Evolutionary conservation across 2,888 invertebrate genomes (phyloP).

Genomic region (Crepidodera aurea): DNA sequence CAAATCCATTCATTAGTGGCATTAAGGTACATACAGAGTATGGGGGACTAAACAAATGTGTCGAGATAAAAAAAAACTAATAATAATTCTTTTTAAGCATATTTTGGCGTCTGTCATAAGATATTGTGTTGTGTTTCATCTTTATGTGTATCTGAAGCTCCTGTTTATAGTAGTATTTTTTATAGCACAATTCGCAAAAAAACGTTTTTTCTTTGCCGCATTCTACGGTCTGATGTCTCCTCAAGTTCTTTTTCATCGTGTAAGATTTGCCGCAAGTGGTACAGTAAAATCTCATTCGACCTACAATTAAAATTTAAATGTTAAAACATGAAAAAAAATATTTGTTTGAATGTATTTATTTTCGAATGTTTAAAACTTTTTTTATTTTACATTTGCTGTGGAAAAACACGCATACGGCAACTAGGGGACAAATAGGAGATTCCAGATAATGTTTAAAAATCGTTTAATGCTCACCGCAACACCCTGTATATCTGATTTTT

Average conservation of each 20-base stretch:
- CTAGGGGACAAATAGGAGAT: too few species aligned
- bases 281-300: slow-evolving; percentile 56
- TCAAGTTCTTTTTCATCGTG: slow-evolving; percentile 74
- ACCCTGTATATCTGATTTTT: too few species aligned
- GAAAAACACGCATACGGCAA: too few species aligned
- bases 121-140: slow-evolving; percentile 34
- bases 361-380: too few species aligned
- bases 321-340: slow-evolving; percentile 32
- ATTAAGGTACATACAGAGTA: too few species aligned
- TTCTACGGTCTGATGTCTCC: slow-evolving; percentile 77
- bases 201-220: slow-evolving; percentile 64
- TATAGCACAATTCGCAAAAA: slow-evolving; percentile 43
- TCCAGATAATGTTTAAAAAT: too few species aligned
- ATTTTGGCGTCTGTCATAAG: background rate
- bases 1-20: too few species aligned
- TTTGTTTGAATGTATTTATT: too few species aligned
- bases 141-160: slow-evolving; percentile 46
- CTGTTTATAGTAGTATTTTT: slow-evolving; percentile 52
- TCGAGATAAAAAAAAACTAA: too few species aligned
- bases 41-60: too few species aligned
- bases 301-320: slow-evolving; percentile 12
- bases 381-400: too few species aligned
- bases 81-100: background rate
- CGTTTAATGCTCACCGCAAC: too few species aligned
- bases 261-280: slow-evolving; percentile 78